These are phyloP conservation scores for Notothenia coriiceps DNA, from an alignment of 2,113 vertebrate species.

Conservation along the genomic window DNA sequence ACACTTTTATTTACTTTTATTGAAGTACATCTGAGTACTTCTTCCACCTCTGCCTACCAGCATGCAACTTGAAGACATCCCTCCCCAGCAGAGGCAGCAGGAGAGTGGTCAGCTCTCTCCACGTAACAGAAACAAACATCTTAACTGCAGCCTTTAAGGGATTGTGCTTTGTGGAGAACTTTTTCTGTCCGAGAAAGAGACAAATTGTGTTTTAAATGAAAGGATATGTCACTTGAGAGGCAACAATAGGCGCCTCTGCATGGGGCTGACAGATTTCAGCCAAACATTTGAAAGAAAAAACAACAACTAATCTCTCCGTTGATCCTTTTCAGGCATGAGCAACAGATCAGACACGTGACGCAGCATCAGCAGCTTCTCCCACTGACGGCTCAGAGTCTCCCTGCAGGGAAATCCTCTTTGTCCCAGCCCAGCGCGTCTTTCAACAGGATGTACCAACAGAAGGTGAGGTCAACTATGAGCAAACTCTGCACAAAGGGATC, in stretches of 20 bases:
- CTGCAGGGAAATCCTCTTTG: slow-evolving; percentile 78
- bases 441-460: slow-evolving; percentile 77
- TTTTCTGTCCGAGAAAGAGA: not conserved
- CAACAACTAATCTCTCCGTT: slow-evolving; percentile 35
- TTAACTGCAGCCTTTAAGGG: not conserved
- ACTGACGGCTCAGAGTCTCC: slow-evolving; percentile 69
- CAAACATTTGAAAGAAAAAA: slow-evolving; percentile 19
- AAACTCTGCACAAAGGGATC: slow-evolving; percentile 73
- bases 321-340: slow-evolving; percentile 24
- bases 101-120: not conserved
- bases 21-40: too few relatives aligned
- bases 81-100: slow-evolving; percentile 22
- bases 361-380: slow-evolving; percentile 65
- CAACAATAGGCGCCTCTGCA: slow-evolving; percentile 8
- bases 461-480: slow-evolving; percentile 85
- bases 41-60: too few relatives aligned
- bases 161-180: not conserved
- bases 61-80: slow-evolving; percentile 8
- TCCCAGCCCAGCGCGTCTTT: slow-evolving; percentile 64
- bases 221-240: not conserved
- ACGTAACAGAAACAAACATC: not conserved
- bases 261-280: slow-evolving; percentile 2
- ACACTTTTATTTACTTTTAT: too few relatives aligned
- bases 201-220: not conserved
- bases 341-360: slow-evolving; percentile 53